Conservation (phyloP, 2,888 invertebrate species). For the Falcaria lacertinaria region DNA sequence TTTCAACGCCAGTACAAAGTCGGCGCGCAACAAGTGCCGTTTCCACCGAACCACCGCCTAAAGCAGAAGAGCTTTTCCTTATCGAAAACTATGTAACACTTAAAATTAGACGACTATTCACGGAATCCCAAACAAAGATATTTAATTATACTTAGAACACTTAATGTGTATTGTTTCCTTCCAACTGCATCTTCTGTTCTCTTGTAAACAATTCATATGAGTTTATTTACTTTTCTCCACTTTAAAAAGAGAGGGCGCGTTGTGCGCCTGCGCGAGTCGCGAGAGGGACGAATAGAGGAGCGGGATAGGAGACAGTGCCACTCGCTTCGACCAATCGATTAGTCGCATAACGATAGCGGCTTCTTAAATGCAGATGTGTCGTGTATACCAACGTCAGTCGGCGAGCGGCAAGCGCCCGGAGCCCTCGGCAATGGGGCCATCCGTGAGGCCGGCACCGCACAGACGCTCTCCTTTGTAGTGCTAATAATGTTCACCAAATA, state of each 20-base stretch:
- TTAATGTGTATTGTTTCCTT: conserved; percentile 7
- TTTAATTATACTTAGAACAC: background rate
- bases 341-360: conserved; percentile 80
- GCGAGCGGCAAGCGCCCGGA: conserved; percentile 61
- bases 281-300: conserved; percentile 56
- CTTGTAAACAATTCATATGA: conserved; percentile 63
- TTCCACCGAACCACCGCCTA: conserved; percentile 42
- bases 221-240: conserved; percentile 76
- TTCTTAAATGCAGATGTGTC: conserved; percentile 80
- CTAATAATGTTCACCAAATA: conserved; percentile 40
- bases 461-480: conserved; percentile 60
- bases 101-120: conserved; percentile 9
- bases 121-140: background rate
- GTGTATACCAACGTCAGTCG: conserved; percentile 74
- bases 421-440: conserved; percentile 49
- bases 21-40: conserved; percentile 73
- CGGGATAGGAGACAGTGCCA: conserved; percentile 58
- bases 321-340: conserved; percentile 79
- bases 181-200: conserved; percentile 47
- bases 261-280: conserved; percentile 60
- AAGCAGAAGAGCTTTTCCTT: conserved; percentile 41
- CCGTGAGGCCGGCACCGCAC: conserved; percentile 34
- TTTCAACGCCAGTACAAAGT: conserved; percentile 68
- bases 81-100: conserved; percentile 20
- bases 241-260: conserved; percentile 58